Base-by-base conservation (phyloP, 1,140 invertebrate genomes). In the Drosophila kikkawai region DNA sequence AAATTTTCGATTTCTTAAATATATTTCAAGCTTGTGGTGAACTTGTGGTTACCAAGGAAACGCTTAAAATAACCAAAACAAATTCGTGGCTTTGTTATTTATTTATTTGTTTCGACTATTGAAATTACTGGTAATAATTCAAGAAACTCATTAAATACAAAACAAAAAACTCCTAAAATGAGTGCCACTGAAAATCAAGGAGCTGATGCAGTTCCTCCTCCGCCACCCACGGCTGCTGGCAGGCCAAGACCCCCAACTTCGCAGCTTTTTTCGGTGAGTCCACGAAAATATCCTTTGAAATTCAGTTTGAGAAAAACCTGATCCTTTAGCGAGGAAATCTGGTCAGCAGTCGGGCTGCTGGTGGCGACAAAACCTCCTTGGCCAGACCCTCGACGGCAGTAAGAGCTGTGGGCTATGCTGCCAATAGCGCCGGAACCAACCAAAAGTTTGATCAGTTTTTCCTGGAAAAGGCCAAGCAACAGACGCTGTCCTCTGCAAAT, bases 301-400 rank as follows among this genome's bases (percentile, higher is more conserved):
- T 13, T 7, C 6, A 4, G 3, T 26, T 7, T 26, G 19, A 1
- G 8, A 17, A 55, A 55, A 11, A n/a, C 0, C 11, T 9, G 32
- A 5, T 34, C 0, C 36, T 55, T 57, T 12, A 92, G 87, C 84
- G 91, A 0, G 91, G 91, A 6, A 92, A 92, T 63, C 71, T 92
- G 55, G 76, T 90, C 0, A 92, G 91, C 42, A 91, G 86, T 51
- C 79, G 91, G 11, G 51, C 73, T 36, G 53, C 66, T n/a, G 87
- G 78, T 5, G 87, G 78, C 5, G 91, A 92, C 36, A 92, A 86
- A 51, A 74, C 80, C 0, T 73, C 79, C 37, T 63, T 77, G 87
- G 93, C 95, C 41, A 94, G 98, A 66, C 98, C 98, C 11, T 98
- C 99, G 95, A 99, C 99, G 12, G 98, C 98, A 22, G 97, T 99